Evolutionary conservation across 2,888 invertebrate genomes (phyloP).

Genomic region (Thereva nobilitata): DNA sequence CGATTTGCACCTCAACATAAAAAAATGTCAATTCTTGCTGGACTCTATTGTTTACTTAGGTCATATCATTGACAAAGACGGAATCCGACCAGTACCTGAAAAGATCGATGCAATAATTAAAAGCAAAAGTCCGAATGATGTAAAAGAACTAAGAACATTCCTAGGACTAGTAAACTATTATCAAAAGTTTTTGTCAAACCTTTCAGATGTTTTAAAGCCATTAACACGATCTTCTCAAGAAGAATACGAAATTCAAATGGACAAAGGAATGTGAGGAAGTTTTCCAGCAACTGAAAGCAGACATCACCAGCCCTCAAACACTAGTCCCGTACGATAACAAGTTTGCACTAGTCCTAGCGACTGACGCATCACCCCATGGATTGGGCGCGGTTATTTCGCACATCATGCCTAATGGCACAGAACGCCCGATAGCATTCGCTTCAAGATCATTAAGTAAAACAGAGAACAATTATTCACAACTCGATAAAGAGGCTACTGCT

Average conservation of each 20-base stretch:
- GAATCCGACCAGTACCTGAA: neutral
- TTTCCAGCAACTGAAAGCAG: too few species aligned
- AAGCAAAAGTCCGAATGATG: neutral
- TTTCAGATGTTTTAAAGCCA: neutral
- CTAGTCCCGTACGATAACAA: neutral
- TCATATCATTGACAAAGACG: neutral
- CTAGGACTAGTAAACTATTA: neutral
- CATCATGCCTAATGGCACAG: neutral
- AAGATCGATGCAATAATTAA: neutral
- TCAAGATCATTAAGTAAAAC: neutral
- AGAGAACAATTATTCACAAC: neutral
- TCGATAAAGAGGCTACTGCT: slow-evolving; percentile 30
- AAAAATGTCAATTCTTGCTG: too few species aligned
- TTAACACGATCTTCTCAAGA: neutral
- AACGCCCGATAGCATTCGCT: neutral
- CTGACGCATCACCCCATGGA: too few species aligned
- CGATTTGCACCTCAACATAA: neutral
- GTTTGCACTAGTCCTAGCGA: neutral
- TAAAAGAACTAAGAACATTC: neutral
- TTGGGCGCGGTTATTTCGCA: neutral
- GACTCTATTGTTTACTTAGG: neutral
- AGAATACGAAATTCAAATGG: neutral
- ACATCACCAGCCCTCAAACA: too few species aligned
- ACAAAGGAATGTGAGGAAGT: neutral
- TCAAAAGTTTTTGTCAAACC: neutral